Evolutionary conservation across 2,888 invertebrate species (phyloP).

Genomic region (Rotaria magnacalcarata): DNA sequence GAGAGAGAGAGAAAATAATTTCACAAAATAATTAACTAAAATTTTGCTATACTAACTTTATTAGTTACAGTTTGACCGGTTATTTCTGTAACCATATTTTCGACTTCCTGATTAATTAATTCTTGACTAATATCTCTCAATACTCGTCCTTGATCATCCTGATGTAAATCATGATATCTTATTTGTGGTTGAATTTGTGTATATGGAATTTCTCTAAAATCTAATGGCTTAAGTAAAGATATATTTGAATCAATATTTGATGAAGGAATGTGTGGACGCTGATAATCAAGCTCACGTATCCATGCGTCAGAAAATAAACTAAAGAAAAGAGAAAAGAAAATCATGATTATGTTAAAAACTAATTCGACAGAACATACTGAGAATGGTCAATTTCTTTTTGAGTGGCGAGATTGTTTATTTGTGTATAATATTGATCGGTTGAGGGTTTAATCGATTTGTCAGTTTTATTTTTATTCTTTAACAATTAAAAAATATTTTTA

Average conservation of each 20-base stretch:
- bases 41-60: neutral
- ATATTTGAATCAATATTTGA: neutral
- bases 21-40: too few relatives aligned
- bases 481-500: neutral
- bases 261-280: neutral
- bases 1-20: too few relatives aligned
- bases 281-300: slow-evolving; percentile 8
- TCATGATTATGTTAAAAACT: neutral
- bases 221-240: neutral
- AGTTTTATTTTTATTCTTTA: neutral
- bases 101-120: neutral
- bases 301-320: slow-evolving; percentile 32
- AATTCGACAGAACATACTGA: neutral
- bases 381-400: neutral
- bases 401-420: neutral
- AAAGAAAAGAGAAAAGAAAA: too few relatives aligned
- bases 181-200: neutral
- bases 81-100: neutral
- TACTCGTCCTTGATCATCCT: neutral
- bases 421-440: neutral
- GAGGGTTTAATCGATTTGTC: neutral
- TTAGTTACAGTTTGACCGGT: neutral
- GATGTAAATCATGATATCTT: neutral
- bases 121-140: neutral
- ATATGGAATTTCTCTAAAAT: neutral